These are phyloP conservation scores for Turdus rufiventris DNA, from an alignment of 2,113 vertebrate species.

Conservation along the genomic window DNA sequence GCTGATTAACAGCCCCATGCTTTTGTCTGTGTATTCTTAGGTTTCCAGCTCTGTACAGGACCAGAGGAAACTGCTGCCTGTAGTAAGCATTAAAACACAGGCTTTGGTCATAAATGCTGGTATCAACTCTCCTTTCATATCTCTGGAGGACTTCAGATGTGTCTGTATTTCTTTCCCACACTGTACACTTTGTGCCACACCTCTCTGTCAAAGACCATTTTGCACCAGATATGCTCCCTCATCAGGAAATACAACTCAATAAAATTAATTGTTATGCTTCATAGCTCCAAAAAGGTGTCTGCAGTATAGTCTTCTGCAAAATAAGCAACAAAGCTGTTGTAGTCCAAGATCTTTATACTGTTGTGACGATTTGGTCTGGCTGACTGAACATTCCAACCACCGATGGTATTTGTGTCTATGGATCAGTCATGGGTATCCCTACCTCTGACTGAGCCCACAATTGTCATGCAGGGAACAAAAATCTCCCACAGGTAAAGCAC, in stretches of 20 bases:
- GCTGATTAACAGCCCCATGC: accelerated
- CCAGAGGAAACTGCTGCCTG: neutral
- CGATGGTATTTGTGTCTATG: accelerated
- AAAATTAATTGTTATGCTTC: neutral
- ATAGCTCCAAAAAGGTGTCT: neutral
- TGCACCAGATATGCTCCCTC: neutral
- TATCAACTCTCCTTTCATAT: neutral
- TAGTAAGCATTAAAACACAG: neutral
- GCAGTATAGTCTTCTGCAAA: neutral
- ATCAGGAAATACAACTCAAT: neutral
- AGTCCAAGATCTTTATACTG: neutral
- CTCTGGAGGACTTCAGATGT: neutral
- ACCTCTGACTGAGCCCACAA: neutral
- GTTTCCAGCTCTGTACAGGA: neutral
- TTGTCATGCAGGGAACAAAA: neutral
- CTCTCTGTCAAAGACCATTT: neutral
- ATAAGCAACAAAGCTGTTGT: neutral
- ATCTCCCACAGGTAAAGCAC: neutral
- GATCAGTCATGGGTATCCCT: neutral
- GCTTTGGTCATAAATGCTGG: neutral
- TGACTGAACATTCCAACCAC: neutral
- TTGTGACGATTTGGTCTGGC: neutral
- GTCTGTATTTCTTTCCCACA: neutral
- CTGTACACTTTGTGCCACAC: neutral
- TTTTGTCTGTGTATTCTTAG: neutral